Conservation (phyloP, 2,113 vertebrate species). For the Corythornis vintsioides region DNA sequence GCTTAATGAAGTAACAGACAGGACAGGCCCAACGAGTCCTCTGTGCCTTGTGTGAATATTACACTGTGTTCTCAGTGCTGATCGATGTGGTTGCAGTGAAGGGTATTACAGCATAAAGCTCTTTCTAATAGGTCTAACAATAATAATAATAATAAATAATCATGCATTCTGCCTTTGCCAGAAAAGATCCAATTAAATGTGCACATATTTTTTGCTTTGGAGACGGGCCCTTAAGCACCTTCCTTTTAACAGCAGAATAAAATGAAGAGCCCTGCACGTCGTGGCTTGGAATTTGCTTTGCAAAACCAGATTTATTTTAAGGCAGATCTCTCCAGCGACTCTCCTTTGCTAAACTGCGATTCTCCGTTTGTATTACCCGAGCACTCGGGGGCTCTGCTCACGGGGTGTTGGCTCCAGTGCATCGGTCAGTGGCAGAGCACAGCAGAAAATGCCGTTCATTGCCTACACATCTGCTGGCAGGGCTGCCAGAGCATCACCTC, state of each 20-base stretch:
- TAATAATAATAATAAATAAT: background rate
- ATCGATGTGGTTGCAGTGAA: slow-evolving; percentile 43
- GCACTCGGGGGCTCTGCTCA: background rate
- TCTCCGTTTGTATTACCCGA: background rate
- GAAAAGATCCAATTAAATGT: slow-evolving; percentile 26
- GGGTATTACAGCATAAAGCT: background rate
- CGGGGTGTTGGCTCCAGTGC: background rate
- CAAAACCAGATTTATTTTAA: slow-evolving; percentile 23
- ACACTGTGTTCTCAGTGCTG: background rate
- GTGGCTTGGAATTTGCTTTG: background rate
- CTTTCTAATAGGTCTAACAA: slow-evolving; percentile 30
- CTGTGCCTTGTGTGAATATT: background rate
- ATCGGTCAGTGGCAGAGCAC: background rate
- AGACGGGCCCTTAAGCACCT: slow-evolving; percentile 21
- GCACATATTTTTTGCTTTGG: background rate
- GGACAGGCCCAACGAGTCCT: slow-evolving; percentile 46
- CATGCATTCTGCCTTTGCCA: background rate
- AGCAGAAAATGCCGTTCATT: background rate
- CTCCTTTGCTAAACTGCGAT: background rate
- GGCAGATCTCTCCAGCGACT: background rate
- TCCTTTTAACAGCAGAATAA: slow-evolving; percentile 28
- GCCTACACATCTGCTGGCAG: background rate
- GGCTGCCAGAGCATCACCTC: background rate
- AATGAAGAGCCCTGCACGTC: background rate
- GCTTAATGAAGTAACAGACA: slow-evolving; percentile 18